Base-by-base conservation (phyloP, 2,113 vertebrate genomes). In the Ardeotis arabs region DNA sequence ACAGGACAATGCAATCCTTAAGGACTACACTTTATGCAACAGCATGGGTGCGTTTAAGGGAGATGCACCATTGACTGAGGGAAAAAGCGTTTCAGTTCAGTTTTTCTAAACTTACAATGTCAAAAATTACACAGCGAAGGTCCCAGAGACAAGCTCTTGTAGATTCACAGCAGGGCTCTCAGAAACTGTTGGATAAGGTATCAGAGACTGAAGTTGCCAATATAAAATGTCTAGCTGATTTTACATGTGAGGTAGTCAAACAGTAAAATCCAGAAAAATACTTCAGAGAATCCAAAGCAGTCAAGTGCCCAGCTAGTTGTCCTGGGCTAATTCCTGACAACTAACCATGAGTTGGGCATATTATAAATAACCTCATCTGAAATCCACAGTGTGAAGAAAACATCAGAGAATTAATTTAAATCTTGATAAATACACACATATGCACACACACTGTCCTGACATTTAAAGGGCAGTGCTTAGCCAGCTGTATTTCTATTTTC, bases 381-480 rank as follows among this genome's bases (percentile, higher is more conserved):
- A 94, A 87, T 73, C 50, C 25, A 55, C 45, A 58, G 35, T 55
- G 78, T 27, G 39, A 87, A 87, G 39, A 87, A 87, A 87, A 59
- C 44, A 74, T 64, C 16, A 78, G 69, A 86, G 70, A 87, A 85
- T 74, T 62, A 80, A 85, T 89, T 87, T 94, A 79, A 94, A 69
- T 79, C 67, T 47, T 68, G 21, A 93, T 90, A 93, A 90, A 91
- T 84, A 83, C 9, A 77, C 1, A 59, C 44, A 67, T 4, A 80
- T 17, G 18, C 18, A 89, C 23, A 56, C 35, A 89, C 22, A 79
- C 39, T 89, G 67, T 76, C 67, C 70, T 94, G 90, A 91, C 84
- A 96, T 97, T 94, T 89, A 93, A 95, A 96, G 70, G 84, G 58
- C 78, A 95, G 41, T 91, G 75, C 41, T 80, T 95, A 91, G 55